Evolutionary conservation across 2,797 vertebrate genomes (phyloP), one percentile per base, ranked within the genome.

Genomic region (Sebastes steindachneri): DNA sequence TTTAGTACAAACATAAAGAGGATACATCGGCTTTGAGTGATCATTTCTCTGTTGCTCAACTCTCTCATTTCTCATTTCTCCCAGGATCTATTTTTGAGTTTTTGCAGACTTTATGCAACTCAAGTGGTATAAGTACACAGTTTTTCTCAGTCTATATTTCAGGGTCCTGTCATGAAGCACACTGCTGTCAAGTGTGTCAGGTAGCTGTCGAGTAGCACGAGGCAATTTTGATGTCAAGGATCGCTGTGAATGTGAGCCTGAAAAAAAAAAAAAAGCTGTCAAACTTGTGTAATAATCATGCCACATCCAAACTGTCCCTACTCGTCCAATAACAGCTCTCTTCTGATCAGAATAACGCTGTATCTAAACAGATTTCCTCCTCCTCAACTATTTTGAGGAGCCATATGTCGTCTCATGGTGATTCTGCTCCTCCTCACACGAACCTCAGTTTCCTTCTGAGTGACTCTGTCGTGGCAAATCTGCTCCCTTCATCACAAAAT

Each of bases 181-280:
- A 51, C 3, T 2, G 72, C 66, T 81, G 77, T 86, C 41, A 23
- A 53, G 73, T 26, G 57, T 53, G 66, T 82, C 75, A 76, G 21
- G 26, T 15, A 29, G 69, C 53, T 66, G 73, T 85, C 74, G 54
- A 75, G 65, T 55, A 72, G 62, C 15, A 48, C 7, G 1, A 76
- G 15, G 15, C 28, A 77, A 66, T 84, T 84, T 48, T 17, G 21
- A 62, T 59, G 59, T 80, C 67, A 74, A 66, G 55, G 21, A 73
- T 82, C 23, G 37, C 19, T 37, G 57, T 31, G 11, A 74, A 58
- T 54, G 53, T 29, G 71, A 64, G 31, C 23, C 41, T 45, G 41
- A 45, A 45, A 45, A 45, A 45, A 45, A 45, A 17, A 45, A 17
- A 45, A 45, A 45, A 45, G 48, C 19, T 41, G 37, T 15, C 37